Evolutionary conservation across 2,797 vertebrate species (phyloP).

Genomic region (Hephaestus fuliginosus): DNA sequence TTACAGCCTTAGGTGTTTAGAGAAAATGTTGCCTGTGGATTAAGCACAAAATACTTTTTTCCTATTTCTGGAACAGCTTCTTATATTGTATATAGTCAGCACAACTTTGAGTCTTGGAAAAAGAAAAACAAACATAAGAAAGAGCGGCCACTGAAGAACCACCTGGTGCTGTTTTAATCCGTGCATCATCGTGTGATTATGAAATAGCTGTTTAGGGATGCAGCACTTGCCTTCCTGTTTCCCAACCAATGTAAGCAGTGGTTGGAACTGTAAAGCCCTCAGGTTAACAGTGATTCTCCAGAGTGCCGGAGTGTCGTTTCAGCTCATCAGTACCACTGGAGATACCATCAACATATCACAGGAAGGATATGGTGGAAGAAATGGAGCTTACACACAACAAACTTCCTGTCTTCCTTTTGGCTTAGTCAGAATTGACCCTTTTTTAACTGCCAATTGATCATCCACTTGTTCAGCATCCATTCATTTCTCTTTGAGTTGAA

Average conservation of each 20-base stretch:
- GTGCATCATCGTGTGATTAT: slow-evolving; percentile 48
- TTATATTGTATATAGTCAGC: neutral
- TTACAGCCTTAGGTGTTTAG: slow-evolving; percentile 1
- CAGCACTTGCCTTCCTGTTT: slow-evolving; percentile 64
- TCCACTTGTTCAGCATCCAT: neutral
- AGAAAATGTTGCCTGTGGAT: neutral
- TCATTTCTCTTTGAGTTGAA: neutral
- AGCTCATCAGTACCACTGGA: slow-evolving; percentile 53
- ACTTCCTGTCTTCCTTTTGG: slow-evolving; percentile 42
- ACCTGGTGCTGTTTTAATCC: slow-evolving; percentile 47
- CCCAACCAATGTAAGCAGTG: slow-evolving; percentile 52
- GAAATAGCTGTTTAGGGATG: slow-evolving; percentile 65
- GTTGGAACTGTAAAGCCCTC: slow-evolving; percentile 46
- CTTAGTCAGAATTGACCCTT: neutral
- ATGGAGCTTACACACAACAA: slow-evolving; percentile 42
- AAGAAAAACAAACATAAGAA: neutral
- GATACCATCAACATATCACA: slow-evolving; percentile 66
- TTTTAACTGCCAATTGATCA: slow-evolving; percentile 2
- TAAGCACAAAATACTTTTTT: neutral
- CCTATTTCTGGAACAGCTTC: neutral
- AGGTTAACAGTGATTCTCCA: slow-evolving; percentile 51
- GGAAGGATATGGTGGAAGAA: slow-evolving; percentile 75
- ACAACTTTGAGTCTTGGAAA: neutral
- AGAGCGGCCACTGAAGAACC: slow-evolving; percentile 11
- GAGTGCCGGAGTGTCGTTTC: slow-evolving; percentile 52